Base-by-base conservation (phyloP, 2,113 vertebrate species). In the Pedetes capensis region DNA sequence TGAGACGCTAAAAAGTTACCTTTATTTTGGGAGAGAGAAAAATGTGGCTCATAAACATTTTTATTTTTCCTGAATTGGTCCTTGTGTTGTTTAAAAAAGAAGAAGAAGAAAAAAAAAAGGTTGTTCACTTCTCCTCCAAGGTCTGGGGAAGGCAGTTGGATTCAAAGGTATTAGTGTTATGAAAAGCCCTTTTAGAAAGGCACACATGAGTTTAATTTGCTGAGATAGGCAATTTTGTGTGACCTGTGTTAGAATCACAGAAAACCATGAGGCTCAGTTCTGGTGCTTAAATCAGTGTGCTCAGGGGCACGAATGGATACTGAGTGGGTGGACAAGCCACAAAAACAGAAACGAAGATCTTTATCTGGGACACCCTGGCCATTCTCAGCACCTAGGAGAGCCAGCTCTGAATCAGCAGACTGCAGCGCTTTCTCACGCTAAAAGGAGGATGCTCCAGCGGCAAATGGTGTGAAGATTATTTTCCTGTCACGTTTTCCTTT, bases 141-240 rank as follows among this genome's bases (percentile, higher is more conserved):
- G 47, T 82, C 80, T 75, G 42, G 75, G 85, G 92, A 95, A 94
- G 92, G n/a, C 82, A 84, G 95, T n/a, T 87, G 61, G 59, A 92
- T 84, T 96, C 95, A 94, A 93, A 94, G 81, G 81, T 74, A 94
- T 93, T 89, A 82, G 89, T 86, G 89, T 79, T 97, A 84, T 78
- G 92, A 96, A 95, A 96, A 97, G 89, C 66, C 64, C 94, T 93
- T 96, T 96, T 82, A 95, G 94, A 87, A 97, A 96, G 78, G 95
- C 94, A 89, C 71, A 92, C 61, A 81, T 96, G 96, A 96, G 72
- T 93, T 85, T 96, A 95, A 97, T 90, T 95, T 96, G 89, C 69
- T 66, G 75, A 92, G 93, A 97, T 95, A 80, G 87, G 80, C 84
- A 91, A 96, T 92, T 96, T 96, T 69, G 92, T 42, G 71, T 57